phyloP scores from a whole-genome alignment of 2,888 invertebrate species.

The Plebejus melissa region DNA sequence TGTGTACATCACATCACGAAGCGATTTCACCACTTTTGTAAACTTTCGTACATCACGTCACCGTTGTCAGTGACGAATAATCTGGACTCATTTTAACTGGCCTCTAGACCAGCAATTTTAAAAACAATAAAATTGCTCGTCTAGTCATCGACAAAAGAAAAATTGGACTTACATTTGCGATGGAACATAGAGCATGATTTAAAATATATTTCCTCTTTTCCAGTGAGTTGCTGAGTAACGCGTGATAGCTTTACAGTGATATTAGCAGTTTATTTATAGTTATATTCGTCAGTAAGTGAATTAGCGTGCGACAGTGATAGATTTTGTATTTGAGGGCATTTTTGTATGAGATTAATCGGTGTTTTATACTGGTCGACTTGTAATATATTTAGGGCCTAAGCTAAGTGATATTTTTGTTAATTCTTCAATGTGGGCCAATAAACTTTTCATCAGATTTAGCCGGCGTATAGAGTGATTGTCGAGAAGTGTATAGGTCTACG shows the following conservation, averaged over 20 bases:
- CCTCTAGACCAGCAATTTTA: too few species aligned
- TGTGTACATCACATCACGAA: too few species aligned
- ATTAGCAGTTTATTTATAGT: constrained; percentile 48
- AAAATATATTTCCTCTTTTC: constrained; percentile 41
- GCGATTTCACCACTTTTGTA: too few species aligned
- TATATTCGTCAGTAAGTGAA: constrained; percentile 30
- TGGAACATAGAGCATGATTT: background rate
- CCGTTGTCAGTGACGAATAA: too few species aligned
- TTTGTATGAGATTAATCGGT: constrained; percentile 25
- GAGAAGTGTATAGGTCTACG: background rate
- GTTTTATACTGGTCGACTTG: constrained; percentile 15
- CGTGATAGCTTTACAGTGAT: constrained; percentile 66
- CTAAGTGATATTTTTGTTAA: constrained; percentile 8
- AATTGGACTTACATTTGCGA: too few species aligned
- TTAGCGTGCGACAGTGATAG: constrained; percentile 27
- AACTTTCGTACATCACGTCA: too few species aligned
- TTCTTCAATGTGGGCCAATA: background rate
- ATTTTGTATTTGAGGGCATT: constrained; percentile 26
- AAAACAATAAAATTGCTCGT: too few species aligned
- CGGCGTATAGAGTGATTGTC: background rate
- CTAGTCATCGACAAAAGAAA: too few species aligned
- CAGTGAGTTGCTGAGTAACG: constrained; percentile 71
- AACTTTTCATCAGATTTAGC: background rate
- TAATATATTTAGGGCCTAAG: constrained; percentile 10
- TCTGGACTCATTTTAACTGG: too few species aligned